Evolutionary conservation across 92 coral and sea anemone genomes (phyloP), one percentile per base, ranked within the genome.

Genomic region (Umimayanthus kanabou): DNA sequence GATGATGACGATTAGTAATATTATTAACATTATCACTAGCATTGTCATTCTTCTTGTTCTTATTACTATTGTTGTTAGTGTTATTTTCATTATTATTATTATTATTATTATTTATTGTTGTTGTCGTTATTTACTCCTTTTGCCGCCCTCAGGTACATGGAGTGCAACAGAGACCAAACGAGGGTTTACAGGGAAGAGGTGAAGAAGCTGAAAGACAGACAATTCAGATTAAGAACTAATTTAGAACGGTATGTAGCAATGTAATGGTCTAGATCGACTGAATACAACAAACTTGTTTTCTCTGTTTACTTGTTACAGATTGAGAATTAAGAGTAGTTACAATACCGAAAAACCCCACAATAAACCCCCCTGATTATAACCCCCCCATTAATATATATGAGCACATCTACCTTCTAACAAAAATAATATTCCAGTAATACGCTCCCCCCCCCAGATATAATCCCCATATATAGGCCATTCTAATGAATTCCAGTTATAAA

Each of bases 131-230:
- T 6, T 33, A 5, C 18, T 43, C 6, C 18, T 23, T 0, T 76
- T 83, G 33, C 53, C 49, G 30, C 69, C 47, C 47, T 10, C 84
- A 94, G 98, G 75, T 94, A 94, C 88, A 93, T 94, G 95, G 98
- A 94, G 87, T 69, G 85, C 15, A 94, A 94, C 85, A 94, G 88
- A 84, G 95, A 94, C 16, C 76, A 88, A 18, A 92, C 95, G 30
- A 88, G 94, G 74, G 49, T 77, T 13, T 76, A 91, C 78, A 85
- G 98, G 69, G 98, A 94, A 71, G 98, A 94, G 45, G 98, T 94
- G 8, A 94, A 89, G 82, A 94, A 89, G 66, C 85, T 94, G 4
- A 94, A 94, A 86, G 98, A 94, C 13, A 89, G 93, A 87, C 89
- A 86, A 76, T 78, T 81, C 66, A 91, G 85, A 89, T 78, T 94